phyloP scores from a whole-genome alignment of 2,113 vertebrate genomes.

The Aviceda subcristata region DNA sequence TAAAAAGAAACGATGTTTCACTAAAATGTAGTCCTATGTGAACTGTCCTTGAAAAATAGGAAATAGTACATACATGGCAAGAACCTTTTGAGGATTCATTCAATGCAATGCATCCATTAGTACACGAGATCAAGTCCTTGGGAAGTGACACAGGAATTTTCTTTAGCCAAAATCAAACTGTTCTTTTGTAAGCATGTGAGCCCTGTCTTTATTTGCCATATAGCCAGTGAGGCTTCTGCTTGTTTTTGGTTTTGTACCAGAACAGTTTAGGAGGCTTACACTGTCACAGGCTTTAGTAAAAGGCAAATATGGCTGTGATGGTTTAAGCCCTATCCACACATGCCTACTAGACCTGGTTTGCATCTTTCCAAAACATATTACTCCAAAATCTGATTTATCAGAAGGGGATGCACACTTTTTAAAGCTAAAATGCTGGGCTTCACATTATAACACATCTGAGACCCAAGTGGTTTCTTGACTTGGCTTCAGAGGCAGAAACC shows the following conservation, averaged over 20 bases:
- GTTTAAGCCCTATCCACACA: neutral
- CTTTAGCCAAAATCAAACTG: neutral
- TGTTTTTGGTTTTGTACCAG: neutral
- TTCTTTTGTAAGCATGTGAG: neutral
- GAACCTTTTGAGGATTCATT: neutral
- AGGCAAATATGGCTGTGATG: neutral
- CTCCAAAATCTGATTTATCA: neutral
- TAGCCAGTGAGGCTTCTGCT: neutral
- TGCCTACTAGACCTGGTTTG: neutral
- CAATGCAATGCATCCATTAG: neutral
- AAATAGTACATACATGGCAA: accelerated
- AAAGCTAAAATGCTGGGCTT: neutral
- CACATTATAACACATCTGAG: neutral
- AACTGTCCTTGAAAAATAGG: neutral
- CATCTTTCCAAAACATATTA: neutral
- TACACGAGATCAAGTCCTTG: neutral
- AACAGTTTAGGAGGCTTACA: neutral
- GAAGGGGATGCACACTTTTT: neutral
- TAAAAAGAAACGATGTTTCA: neutral
- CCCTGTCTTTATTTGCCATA: neutral
- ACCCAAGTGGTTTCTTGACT: neutral
- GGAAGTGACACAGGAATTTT: neutral
- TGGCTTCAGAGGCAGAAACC: neutral
- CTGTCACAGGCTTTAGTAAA: neutral
- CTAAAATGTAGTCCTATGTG: neutral